Conservation (phyloP, 1,140 invertebrate genomes). For the Euura saliciscinereae region DNA sequence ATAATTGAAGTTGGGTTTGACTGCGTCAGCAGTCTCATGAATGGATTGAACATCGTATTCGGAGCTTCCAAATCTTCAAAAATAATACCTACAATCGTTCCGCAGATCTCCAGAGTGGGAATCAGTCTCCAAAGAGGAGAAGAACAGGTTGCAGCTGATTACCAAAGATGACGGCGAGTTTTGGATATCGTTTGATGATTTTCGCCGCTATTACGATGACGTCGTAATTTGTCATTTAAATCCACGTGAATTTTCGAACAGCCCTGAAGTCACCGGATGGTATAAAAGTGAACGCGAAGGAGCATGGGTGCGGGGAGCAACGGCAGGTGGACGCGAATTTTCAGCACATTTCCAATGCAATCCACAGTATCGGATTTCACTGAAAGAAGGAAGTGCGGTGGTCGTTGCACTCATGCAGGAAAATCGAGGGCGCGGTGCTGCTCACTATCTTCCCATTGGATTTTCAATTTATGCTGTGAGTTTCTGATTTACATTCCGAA, state of each 20-base stretch:
- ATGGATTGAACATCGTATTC: too few species aligned
- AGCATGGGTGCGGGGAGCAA: constrained; percentile 90
- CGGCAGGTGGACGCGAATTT: constrained; percentile 91
- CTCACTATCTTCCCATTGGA: too few species aligned
- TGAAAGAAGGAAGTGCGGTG: constrained; percentile 90
- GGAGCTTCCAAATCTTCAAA: too few species aligned
- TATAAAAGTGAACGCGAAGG: constrained; percentile 94
- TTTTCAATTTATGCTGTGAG: too few species aligned
- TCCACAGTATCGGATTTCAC: constrained; percentile 91
- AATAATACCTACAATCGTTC: constrained; percentile 2
- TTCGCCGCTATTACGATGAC: constrained; percentile 75
- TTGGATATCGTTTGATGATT: constrained; percentile 94
- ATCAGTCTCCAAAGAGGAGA: constrained; percentile 87
- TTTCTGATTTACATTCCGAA: too few species aligned
- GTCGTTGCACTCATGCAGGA: constrained; percentile 95
- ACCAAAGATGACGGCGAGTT: constrained; percentile 98
- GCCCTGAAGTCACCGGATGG: constrained; percentile 86
- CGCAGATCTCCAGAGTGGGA: constrained; percentile 89
- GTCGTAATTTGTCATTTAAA: constrained; percentile 97
- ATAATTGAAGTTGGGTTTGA: too few species aligned
- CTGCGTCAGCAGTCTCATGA: too few species aligned
- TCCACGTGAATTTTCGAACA: constrained; percentile 87
- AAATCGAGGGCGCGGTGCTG: constrained; percentile 72
- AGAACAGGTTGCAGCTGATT: constrained; percentile 85
- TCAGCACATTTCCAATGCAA: constrained; percentile 92